Evolutionary conservation across 2,888 invertebrate genomes (phyloP).

Genomic region (Incurvaria masculella): DNA sequence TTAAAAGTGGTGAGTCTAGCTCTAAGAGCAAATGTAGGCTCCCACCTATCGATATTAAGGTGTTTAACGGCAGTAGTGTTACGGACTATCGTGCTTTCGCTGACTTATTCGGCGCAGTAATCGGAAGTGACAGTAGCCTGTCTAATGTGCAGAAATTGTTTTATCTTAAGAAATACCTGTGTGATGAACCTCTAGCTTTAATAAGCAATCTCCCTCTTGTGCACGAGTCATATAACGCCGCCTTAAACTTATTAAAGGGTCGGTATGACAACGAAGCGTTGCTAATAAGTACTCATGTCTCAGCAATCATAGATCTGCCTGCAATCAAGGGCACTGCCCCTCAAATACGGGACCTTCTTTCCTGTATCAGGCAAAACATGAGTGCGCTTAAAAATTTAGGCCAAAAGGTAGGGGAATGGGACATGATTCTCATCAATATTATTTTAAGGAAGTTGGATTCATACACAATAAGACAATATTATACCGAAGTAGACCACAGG

Average conservation of each 20-base stretch:
- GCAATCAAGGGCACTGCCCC: not conserved
- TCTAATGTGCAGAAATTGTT: not conserved
- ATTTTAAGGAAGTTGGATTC: not conserved
- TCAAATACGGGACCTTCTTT: not conserved
- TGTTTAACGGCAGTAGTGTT: no score
- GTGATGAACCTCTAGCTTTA: slow-evolving; percentile 10
- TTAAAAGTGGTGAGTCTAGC: no score
- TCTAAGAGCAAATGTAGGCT: no score
- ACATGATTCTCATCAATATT: not conserved
- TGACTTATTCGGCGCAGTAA: no score
- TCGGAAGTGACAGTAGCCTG: no score
- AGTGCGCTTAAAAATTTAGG: not conserved
- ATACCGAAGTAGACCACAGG: no score
- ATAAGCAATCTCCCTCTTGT: slow-evolving; percentile 13
- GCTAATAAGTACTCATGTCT: slow-evolving; percentile 10
- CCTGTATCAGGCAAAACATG: not conserved
- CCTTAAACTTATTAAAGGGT: slow-evolving; percentile 7
- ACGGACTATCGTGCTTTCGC: no score
- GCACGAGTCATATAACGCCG: slow-evolving; percentile 9
- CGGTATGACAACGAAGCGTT: slow-evolving; percentile 10
- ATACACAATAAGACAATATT: not conserved
- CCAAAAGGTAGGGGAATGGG: not conserved
- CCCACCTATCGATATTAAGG: no score
- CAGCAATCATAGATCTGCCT: slow-evolving; percentile 5
- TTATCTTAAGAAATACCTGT: not conserved